Evolutionary conservation across 2,797 vertebrate genomes (phyloP).

Genomic region (Sebastes kiyomatsui): DNA sequence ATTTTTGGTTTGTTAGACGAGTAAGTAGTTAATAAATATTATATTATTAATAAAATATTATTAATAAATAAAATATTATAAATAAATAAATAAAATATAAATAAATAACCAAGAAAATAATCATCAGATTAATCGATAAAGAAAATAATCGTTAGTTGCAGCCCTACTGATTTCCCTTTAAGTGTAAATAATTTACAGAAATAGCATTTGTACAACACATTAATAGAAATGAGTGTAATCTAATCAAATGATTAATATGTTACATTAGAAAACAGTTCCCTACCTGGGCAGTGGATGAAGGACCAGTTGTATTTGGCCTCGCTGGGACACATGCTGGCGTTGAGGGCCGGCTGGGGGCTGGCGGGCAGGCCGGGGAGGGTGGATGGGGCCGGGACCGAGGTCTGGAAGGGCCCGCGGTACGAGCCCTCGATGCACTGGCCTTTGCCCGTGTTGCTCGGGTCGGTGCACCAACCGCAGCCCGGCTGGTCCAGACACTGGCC

Average conservation of each 20-base stretch:
- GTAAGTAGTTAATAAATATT: too few species aligned
- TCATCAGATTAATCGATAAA: too few species aligned
- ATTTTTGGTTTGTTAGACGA: neutral
- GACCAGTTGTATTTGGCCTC: slow-evolving; percentile 94
- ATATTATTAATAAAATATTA: too few species aligned
- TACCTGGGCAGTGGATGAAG: slow-evolving; percentile 97
- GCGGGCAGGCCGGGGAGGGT: slow-evolving; percentile 80
- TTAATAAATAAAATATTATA: too few species aligned
- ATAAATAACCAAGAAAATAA: too few species aligned
- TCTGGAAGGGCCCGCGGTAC: slow-evolving; percentile 90
- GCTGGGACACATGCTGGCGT: slow-evolving; percentile 89
- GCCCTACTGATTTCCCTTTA: too few species aligned
- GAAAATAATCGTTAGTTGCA: too few species aligned
- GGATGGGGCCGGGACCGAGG: slow-evolving; percentile 79
- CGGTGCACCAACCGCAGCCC: slow-evolving; percentile 97
- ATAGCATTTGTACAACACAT: neutral
- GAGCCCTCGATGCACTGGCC: slow-evolving; percentile 96
- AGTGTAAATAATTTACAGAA: neutral
- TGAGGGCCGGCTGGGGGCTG: slow-evolving; percentile 85
- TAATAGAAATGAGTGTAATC: neutral
- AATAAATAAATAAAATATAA: too few species aligned
- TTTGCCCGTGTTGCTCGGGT: slow-evolving; percentile 93
- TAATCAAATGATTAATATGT: neutral
- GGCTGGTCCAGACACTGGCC: slow-evolving; percentile 95
- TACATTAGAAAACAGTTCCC: neutral